Evolutionary conservation across 2,888 invertebrate genomes (phyloP), one percentile per base, ranked within the genome.

Genomic region (Agrypnus murinus): DNA sequence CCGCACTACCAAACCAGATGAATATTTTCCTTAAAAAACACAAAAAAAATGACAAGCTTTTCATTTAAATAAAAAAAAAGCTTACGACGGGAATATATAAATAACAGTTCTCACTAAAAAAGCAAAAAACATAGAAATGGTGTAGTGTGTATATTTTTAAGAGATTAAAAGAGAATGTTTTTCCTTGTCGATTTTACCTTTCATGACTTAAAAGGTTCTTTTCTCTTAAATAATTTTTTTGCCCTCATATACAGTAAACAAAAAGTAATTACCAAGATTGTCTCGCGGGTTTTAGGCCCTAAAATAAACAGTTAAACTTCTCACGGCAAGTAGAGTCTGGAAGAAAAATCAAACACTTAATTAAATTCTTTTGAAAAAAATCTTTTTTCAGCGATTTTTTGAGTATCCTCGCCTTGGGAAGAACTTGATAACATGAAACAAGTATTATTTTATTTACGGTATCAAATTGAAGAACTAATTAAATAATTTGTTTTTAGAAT

Each of bases 181-280:
- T 12, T 43, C 14, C 9, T 15, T 15, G 43, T 15, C 15, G 15
- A 15, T 7, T 8, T 14, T 43, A 43, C 8, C 15, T 43, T 43
- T 43, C 14, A 8, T 4, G 15, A 2, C 43, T 14, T 43, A 14
- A 15, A 43, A 15, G 8, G n/a, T 4, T n/a, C 5, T 8, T 43
- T 8, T 15, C 4, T 8, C 15, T 8, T 15, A 1, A 15, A 43
- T 5, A 8, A 43, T n/a, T 38, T 43, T 43, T 43, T 43, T 43
- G 12, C 8, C 43, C 15, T 7, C 15, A 14, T 5, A 6, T 15
- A 43, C 14, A 43, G 43, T 43, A 43, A 43, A 43, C 43, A 43
- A 43, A 43, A 43, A 43, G 43, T 43, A 43, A 43, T 43, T 43
- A 43, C 43, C 15, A 14, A 43, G 43, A 43, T 43, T 14, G 43